A percentile compares a stretch with the other conserved stretches of the same genome.
These are phyloP conservation scores for Hipposideros larvatus DNA, from an alignment of 2,797 vertebrate species.

Conservation along the genomic window DNA sequence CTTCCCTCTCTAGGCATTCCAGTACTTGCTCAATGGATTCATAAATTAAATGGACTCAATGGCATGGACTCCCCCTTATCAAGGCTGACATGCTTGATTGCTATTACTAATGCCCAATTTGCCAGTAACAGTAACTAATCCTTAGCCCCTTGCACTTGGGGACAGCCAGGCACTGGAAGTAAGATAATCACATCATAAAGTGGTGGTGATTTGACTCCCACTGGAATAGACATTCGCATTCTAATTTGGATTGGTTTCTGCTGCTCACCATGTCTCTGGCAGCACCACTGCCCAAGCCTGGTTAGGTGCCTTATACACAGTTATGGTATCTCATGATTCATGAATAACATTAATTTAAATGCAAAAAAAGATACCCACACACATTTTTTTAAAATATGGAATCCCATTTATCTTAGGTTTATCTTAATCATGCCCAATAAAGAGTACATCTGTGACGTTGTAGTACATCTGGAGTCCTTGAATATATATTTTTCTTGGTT, in stretches of 20 bases:
- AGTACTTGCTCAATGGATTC: background rate
- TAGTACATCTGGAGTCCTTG: background rate
- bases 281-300: background rate
- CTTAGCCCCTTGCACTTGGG: background rate
- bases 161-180: background rate
- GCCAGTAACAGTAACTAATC: background rate
- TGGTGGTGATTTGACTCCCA: background rate
- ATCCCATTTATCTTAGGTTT: conserved; percentile 20
- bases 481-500: background rate
- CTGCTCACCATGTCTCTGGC: background rate
- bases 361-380: conserved; percentile 16
- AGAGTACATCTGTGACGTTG: background rate
- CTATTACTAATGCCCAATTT: background rate
- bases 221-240: background rate
- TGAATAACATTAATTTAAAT: conserved; percentile 21
- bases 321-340: background rate
- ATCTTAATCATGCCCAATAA: background rate
- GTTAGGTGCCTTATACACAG: background rate
- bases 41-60: background rate
- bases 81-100: background rate
- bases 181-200: background rate
- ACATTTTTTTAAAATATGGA: background rate
- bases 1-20: background rate
- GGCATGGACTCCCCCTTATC: background rate
- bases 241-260: background rate